Evolutionary conservation across 2,888 invertebrate genomes (phyloP).

Genomic region (Xylophagus ater): DNA sequence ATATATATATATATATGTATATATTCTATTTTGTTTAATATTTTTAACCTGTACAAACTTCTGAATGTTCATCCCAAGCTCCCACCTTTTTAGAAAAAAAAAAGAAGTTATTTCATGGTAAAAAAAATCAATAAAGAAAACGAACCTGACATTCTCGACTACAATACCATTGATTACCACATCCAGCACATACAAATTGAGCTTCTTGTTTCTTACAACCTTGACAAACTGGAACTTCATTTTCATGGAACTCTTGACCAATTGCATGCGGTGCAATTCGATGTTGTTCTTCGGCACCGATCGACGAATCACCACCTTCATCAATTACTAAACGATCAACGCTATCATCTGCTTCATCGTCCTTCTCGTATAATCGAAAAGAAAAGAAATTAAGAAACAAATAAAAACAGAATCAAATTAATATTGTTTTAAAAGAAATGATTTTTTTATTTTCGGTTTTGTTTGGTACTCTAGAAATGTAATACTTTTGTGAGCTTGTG

Average conservation of each 20-base stretch:
- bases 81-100: slow-evolving; percentile 48
- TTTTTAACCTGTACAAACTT: slow-evolving; percentile 65
- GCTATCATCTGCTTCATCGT: slow-evolving; percentile 52
- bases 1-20: no score
- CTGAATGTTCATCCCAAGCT: slow-evolving; percentile 81
- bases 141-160: slow-evolving; percentile 87
- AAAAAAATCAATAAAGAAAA: no score
- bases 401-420: no score
- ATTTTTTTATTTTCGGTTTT: no score
- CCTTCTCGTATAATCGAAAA: slow-evolving; percentile 21
- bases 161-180: slow-evolving; percentile 91
- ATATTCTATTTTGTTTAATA: no score
- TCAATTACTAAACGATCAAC: slow-evolving; percentile 50
- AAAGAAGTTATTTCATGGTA: slow-evolving; percentile 1
- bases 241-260: slow-evolving; percentile 38
- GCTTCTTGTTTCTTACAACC: slow-evolving; percentile 72
- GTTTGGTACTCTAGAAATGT: no score
- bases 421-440: no score
- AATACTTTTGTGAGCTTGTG: no score
- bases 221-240: slow-evolving; percentile 62
- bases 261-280: slow-evolving; percentile 29
- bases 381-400: no score
- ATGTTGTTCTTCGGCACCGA: slow-evolving; percentile 24
- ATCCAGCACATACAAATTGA: slow-evolving; percentile 81
- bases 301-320: slow-evolving; percentile 44